Evolutionary conservation across 1,140 invertebrate species (phyloP).

Genomic region (Rhopalosiphum padi): DNA sequence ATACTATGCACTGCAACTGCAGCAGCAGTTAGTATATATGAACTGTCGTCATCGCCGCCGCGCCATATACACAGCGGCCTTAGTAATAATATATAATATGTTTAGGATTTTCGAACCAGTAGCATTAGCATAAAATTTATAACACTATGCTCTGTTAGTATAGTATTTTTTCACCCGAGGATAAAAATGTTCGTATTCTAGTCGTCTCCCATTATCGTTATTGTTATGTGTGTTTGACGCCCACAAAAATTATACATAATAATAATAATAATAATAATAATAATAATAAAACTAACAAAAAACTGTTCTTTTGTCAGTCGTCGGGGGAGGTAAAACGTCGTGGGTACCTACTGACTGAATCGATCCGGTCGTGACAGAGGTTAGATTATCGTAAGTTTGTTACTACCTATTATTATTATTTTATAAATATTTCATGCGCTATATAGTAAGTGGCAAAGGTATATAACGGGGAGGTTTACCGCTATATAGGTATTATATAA

Average conservation of each 20-base stretch:
- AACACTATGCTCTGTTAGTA: not conserved
- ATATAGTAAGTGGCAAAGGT: not conserved
- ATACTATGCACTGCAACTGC: not conserved
- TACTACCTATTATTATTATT: slow-evolving; percentile 38
- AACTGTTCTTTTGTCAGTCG: slow-evolving; percentile 34
- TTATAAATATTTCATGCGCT: slow-evolving; percentile 43
- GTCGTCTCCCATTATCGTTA: slow-evolving; percentile 14
- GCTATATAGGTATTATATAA: not conserved
- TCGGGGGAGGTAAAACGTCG: not conserved
- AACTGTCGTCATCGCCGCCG: slow-evolving; percentile 19
- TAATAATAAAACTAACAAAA: not conserved
- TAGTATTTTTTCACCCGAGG: slow-evolving; percentile 22
- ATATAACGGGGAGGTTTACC: not conserved
- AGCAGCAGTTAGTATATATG: slow-evolving; percentile 7
- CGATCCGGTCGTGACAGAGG: not conserved
- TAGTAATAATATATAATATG: not conserved
- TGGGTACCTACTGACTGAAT: not conserved
- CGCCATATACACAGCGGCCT: not conserved
- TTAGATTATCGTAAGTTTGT: slow-evolving; percentile 30
- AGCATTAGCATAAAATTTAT: slow-evolving; percentile 53
- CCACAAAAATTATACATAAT: slow-evolving; percentile 15
- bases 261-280: not conserved
- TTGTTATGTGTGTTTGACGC: slow-evolving; percentile 16
- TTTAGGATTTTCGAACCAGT: slow-evolving; percentile 27
- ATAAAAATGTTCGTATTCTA: slow-evolving; percentile 17